Evolutionary conservation across 2,113 vertebrate genomes (phyloP), one percentile per base, ranked within the genome.

Genomic region (Oryzias melastigma): DNA sequence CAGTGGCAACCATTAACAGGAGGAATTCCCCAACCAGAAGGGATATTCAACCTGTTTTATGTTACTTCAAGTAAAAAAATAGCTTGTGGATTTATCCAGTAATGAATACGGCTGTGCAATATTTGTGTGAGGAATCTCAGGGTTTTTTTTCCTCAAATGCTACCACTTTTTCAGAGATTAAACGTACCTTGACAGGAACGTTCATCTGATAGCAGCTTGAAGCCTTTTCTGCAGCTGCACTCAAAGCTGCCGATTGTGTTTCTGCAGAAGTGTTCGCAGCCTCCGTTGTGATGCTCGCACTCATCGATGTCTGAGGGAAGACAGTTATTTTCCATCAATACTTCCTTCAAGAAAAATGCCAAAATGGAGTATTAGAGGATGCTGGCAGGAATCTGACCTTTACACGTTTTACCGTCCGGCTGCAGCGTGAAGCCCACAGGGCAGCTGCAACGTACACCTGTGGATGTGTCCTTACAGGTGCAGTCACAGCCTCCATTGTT

Each of bases 191-290:
- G 96, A 88, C 97, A 99, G 29, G 95, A 95, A 25, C 92, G 95
- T 83, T 99, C 97, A 68, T 99, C 95, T 55, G 95, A 95, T 86
- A 98, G 92, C 80, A 99, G 91, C 89, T 99, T 99, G 90, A 95
- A 98, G 79, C 97, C 97, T 80, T 96, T 96, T 67, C 79, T 94
- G 90, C 97, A 99, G 93, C 93, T 95, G 90, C 97, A 99, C 83
- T 98, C 96, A 72, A 96, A 99, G 90, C 97, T 99, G 83, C 97
- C 97, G 58, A 98, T 92, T 15, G 95, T 96, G 91, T 99, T 99
- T 88, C 91, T 95, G 89, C 97, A 99, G 91, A 94, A 97, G 75
- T 99, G 97, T 73, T 96, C 94, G 14, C 97, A 99, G 22, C 95
- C 94, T 52, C 97, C 96, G 0, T 96, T 97, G 84, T 81, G 92